Evolutionary conservation across 1,140 invertebrate genomes (phyloP).

Genomic region (Apolygus lucorum): DNA sequence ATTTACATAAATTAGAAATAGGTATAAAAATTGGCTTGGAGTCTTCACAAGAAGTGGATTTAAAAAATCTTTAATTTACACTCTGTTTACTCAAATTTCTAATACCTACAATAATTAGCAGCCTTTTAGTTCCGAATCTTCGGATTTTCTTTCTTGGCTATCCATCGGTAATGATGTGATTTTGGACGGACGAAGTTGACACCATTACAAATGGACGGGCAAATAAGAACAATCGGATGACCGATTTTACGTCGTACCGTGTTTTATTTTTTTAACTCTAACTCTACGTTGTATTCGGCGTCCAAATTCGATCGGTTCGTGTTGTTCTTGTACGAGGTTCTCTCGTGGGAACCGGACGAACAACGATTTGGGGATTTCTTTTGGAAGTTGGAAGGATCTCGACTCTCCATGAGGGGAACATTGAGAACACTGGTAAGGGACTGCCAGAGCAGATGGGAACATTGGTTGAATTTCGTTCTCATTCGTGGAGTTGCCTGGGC

Average conservation of each 20-base stretch:
- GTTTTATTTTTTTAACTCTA: conserved; percentile 15
- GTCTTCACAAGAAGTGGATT: background rate
- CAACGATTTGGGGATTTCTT: background rate
- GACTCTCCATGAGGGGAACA: conserved; percentile 15
- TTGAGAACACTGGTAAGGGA: conserved; percentile 37
- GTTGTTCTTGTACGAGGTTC: background rate
- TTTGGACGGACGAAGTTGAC: background rate
- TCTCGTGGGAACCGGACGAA: background rate
- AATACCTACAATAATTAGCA: background rate
- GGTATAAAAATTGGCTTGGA: background rate
- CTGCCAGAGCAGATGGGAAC: conserved; percentile 47
- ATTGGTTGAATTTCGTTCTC: conserved; percentile 43
- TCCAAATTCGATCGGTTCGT: background rate
- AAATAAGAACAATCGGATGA: background rate
- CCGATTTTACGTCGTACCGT: background rate
- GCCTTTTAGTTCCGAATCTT: background rate
- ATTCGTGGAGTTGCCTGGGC: conserved; percentile 42
- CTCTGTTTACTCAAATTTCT: background rate
- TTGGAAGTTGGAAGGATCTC: background rate
- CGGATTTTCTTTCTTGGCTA: conserved; percentile 1
- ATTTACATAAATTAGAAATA: background rate
- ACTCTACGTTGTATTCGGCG: conserved; percentile 1
- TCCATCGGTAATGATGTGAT: conserved; percentile 11
- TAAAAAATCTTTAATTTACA: background rate
- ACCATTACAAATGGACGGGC: conserved; percentile 10